Evolutionary conservation across 2,888 invertebrate species (phyloP).

Genomic region (Sinopyrophorus schimmeli): DNA sequence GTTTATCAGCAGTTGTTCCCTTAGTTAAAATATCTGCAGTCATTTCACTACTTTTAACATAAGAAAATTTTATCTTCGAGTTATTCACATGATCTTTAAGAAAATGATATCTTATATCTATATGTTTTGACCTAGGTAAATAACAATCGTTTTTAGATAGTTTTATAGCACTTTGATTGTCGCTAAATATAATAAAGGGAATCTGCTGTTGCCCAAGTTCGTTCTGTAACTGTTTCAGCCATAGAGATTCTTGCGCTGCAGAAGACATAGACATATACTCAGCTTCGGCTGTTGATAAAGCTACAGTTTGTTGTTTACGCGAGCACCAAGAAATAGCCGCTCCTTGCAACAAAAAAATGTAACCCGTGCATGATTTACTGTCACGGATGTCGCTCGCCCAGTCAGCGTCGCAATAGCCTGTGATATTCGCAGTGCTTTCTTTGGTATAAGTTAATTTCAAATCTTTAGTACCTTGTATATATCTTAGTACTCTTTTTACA

Average conservation of each 20-base stretch:
- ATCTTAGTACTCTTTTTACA: too few species aligned
- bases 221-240: constrained; percentile 28
- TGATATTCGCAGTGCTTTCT: too few species aligned
- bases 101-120: constrained; percentile 36
- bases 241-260: constrained; percentile 38
- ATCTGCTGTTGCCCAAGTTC: constrained; percentile 13
- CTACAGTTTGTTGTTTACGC: constrained; percentile 39
- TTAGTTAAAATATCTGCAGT: too few species aligned
- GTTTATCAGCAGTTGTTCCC: too few species aligned
- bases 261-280: constrained; percentile 41
- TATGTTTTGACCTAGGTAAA: constrained; percentile 34
- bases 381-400: too few species aligned
- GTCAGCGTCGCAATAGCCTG: too few species aligned
- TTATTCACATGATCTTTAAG: too few species aligned
- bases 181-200: constrained; percentile 19
- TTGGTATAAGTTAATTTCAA: too few species aligned
- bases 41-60: too few species aligned
- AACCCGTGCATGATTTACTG: constrained; percentile 1
- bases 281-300: constrained; percentile 41
- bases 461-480: too few species aligned
- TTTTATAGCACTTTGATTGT: constrained; percentile 33
- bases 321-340: constrained; percentile 8
- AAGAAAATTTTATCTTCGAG: too few species aligned
- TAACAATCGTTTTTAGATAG: constrained; percentile 28
- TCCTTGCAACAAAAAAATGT: constrained; percentile 7